These are phyloP conservation scores for Nannoperca obscura DNA, from an alignment of 2,797 vertebrate genomes.

Conservation along the genomic window DNA sequence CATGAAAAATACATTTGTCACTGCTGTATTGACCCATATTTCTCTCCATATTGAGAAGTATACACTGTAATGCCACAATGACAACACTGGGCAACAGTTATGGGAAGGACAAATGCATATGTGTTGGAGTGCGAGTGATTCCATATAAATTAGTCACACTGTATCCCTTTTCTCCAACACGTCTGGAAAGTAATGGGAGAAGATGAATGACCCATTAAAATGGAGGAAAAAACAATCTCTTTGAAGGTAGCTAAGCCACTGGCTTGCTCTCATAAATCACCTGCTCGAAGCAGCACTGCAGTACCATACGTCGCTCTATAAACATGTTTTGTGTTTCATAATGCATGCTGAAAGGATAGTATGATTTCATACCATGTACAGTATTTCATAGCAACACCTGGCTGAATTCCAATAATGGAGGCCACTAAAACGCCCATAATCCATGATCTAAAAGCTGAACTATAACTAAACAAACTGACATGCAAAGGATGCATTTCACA, in stretches of 20 bases:
- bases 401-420: conserved; percentile 18
- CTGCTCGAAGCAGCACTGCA: conserved; percentile 41
- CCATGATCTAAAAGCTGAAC: conserved; percentile 51
- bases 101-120: conserved; percentile 40
- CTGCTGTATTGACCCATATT: background rate
- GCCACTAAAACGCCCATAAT: conserved; percentile 48
- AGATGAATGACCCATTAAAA: conserved; percentile 57
- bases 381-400: conserved; percentile 38
- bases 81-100: conserved; percentile 23
- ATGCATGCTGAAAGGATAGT: conserved; percentile 31
- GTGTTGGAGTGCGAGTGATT: conserved; percentile 52
- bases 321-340: conserved; percentile 49
- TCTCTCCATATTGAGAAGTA: background rate
- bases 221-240: conserved; percentile 40
- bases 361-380: conserved; percentile 23
- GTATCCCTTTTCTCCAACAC: conserved; percentile 21
- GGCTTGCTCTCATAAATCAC: conserved; percentile 61
- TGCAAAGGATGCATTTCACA: conserved; percentile 68
- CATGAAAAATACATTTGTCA: background rate
- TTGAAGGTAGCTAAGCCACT: conserved; percentile 44
- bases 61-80: conserved; percentile 17
- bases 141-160: conserved; percentile 54
- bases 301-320: conserved; percentile 19
- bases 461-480: conserved; percentile 70
- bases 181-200: conserved; percentile 50